Conservation (phyloP, 2,888 invertebrate genomes). For the Sarcophaga variegata region DNA sequence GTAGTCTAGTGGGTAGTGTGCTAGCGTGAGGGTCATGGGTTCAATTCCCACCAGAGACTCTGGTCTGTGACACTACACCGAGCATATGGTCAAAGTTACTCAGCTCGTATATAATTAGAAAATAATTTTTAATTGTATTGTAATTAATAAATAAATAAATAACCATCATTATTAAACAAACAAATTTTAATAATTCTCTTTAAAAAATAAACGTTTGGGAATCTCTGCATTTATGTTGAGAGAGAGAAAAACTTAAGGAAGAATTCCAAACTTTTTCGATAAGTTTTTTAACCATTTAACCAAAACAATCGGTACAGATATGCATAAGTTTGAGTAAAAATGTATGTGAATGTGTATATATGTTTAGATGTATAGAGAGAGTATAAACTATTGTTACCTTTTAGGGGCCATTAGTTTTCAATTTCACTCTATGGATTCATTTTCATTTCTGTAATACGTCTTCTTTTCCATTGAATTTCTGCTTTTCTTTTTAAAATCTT, state of each 20-base stretch:
- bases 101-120: too few species aligned
- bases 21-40: too few species aligned
- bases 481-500: neutral
- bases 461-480: neutral
- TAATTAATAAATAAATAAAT: too few species aligned
- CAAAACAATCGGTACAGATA: neutral
- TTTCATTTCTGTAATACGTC: neutral
- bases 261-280: neutral
- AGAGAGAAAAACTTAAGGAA: too few species aligned
- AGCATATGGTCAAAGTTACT: too few species aligned
- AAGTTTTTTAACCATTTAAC: constrained; percentile 3
- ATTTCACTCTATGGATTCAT: constrained; percentile 22
- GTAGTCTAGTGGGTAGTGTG: too few species aligned
- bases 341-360: neutral
- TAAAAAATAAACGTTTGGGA: neutral
- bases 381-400: neutral
- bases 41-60: too few species aligned
- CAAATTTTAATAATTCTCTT: too few species aligned
- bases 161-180: too few species aligned
- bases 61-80: too few species aligned
- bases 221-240: neutral
- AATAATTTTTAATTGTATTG: too few species aligned
- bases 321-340: neutral
- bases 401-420: constrained; percentile 51
- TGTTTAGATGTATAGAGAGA: neutral